phyloP scores from a whole-genome alignment of 2,797 vertebrate species.

The Uromys caudimaculatus region DNA sequence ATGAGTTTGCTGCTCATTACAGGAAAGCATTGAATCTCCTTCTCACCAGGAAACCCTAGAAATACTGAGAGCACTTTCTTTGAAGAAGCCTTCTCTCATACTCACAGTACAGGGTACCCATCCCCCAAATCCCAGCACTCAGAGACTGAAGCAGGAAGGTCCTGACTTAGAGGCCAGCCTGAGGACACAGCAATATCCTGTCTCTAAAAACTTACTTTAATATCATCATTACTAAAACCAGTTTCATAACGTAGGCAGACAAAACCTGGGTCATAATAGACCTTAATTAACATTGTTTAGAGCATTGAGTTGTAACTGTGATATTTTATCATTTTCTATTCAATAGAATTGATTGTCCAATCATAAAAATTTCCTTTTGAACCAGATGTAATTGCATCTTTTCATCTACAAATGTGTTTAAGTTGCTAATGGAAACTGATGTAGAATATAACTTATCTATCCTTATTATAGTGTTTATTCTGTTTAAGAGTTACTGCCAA shows the following conservation, averaged over 20 bases:
- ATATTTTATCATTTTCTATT: slow-evolving; percentile 19
- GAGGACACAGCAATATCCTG: not conserved
- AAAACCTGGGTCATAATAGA: slow-evolving; percentile 46
- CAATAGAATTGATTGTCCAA: slow-evolving; percentile 23
- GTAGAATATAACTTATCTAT: not conserved
- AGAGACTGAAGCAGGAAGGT: not conserved
- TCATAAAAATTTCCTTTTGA: slow-evolving; percentile 28
- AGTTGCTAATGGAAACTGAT: slow-evolving; percentile 46
- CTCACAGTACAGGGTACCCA: not conserved
- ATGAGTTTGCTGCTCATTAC: not conserved
- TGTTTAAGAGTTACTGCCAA: slow-evolving; percentile 35
- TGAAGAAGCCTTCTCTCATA: not conserved
- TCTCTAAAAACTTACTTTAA: not conserved
- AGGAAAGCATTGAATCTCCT: not conserved
- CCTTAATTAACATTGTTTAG: slow-evolving; percentile 39
- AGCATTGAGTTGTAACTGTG: slow-evolving; percentile 24
- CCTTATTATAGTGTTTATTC: not conserved
- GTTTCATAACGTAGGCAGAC: not conserved
- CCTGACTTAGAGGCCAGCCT: not conserved
- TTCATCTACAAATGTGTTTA: slow-evolving; percentile 47
- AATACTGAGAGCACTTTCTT: not conserved
- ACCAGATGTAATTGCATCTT: not conserved
- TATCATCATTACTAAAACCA: slow-evolving; percentile 18
- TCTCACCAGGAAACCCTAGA: not conserved
- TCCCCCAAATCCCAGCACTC: not conserved